Evolutionary conservation across 2,113 vertebrate species (phyloP).

Genomic region (Aptenodytes forsteri): DNA sequence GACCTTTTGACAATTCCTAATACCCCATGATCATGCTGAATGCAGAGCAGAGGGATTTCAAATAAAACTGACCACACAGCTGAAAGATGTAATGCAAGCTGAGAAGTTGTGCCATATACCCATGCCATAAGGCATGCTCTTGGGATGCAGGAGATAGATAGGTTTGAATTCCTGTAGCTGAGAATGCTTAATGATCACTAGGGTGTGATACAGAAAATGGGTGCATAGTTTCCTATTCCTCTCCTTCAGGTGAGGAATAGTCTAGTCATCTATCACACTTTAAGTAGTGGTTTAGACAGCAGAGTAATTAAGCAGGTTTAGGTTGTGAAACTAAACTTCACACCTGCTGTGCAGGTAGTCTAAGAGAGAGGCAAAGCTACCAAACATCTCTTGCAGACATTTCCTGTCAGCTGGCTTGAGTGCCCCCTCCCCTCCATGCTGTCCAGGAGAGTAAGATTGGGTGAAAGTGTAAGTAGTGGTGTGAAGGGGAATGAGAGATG

Average conservation of each 20-base stretch:
- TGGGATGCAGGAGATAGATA: not conserved
- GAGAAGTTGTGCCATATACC: not conserved
- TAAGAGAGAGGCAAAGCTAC: not conserved
- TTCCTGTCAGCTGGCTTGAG: not conserved
- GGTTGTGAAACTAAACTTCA: not conserved
- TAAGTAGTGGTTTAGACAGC: not conserved
- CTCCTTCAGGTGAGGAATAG: not conserved
- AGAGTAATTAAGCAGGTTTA: not conserved
- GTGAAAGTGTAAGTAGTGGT: not conserved
- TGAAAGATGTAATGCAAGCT: not conserved
- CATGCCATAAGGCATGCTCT: not conserved
- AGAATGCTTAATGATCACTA: not conserved
- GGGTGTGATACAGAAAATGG: not conserved
- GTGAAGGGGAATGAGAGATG: not conserved
- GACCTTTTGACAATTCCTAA: not conserved
- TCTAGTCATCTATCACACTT: not conserved
- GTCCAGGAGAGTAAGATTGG: not conserved
- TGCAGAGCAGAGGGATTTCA: not conserved
- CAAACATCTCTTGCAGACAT: not conserved
- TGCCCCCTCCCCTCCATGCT: rapidly evolving
- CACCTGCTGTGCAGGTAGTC: not conserved
- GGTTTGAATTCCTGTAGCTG: not conserved
- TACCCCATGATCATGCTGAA: not conserved
- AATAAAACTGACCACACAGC: not conserved
- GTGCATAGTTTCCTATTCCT: not conserved